Conservation (phyloP, 2,113 vertebrate genomes). For the Myotis lucifugus region DNA sequence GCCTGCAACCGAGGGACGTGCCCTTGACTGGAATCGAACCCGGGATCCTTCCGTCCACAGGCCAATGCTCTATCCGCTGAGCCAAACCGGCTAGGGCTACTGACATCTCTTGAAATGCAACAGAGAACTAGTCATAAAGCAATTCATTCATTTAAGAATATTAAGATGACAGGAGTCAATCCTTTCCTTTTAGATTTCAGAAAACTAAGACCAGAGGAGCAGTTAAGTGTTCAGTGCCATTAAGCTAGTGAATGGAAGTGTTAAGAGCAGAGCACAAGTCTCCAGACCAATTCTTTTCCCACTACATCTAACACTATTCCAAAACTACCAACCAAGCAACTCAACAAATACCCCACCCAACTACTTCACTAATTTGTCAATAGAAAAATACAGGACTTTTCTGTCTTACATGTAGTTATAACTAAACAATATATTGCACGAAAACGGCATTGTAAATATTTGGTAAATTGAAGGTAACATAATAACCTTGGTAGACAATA, state of each 20-base stretch:
- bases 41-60: too few species aligned
- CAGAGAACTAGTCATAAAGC: neutral
- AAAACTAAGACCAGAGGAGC: neutral
- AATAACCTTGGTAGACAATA: neutral
- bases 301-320: neutral
- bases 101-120: neutral
- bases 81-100: neutral
- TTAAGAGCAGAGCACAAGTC: neutral
- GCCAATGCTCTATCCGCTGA: too few species aligned
- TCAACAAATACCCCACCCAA: neutral
- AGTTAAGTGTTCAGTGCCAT: neutral
- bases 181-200: neutral
- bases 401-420: neutral
- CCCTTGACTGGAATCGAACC: too few species aligned
- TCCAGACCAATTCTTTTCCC: neutral
- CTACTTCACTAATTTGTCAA: neutral
- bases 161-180: neutral
- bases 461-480: neutral
- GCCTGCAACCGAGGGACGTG: too few species aligned
- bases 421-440: neutral
- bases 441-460: neutral
- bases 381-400: neutral
- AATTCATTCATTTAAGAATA: neutral
- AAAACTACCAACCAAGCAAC: neutral
- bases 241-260: neutral